A percentile compares a stretch with the other conserved stretches of the same genome.
phyloP scores from a whole-genome alignment of 2,888 invertebrate species.

The Eupithecia centaureata region DNA sequence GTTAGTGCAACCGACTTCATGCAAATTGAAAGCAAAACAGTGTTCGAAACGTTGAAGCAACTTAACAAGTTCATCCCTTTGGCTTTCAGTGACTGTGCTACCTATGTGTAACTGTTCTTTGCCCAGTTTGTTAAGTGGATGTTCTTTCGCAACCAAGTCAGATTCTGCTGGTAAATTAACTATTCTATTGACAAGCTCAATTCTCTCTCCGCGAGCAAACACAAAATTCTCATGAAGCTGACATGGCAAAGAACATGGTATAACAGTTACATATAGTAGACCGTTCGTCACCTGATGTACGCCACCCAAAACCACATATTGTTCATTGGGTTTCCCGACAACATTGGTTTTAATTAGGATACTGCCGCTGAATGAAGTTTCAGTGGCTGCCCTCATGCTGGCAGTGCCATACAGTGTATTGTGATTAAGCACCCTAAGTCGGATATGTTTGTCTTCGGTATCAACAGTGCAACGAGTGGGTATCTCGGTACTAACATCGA shows the following conservation, averaged over 20 bases:
- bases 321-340: not conserved
- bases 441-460: not conserved
- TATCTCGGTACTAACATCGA: constrained; percentile 6
- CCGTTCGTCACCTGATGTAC: not conserved
- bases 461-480: not conserved
- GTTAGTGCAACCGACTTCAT: constrained; percentile 1
- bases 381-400: not conserved
- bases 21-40: constrained; percentile 6
- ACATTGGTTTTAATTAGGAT: not conserved
- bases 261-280: not conserved
- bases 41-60: not conserved
- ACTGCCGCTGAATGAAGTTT: not conserved
- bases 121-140: not conserved
- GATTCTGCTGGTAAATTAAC: not conserved
- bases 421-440: not conserved
- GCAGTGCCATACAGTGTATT: not conserved
- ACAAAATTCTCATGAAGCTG: not conserved
- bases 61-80: not conserved
- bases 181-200: not conserved
- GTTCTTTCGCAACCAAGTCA: not conserved
- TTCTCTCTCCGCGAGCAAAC: not conserved
- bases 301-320: not conserved
- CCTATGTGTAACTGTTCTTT: not conserved
- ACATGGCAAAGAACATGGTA: not conserved
- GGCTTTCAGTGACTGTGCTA: not conserved